A percentile compares a stretch with the other conserved stretches of the same genome.
Evolutionary conservation across 2,113 vertebrate species (phyloP).

Genomic region (Colaptes auratus): DNA sequence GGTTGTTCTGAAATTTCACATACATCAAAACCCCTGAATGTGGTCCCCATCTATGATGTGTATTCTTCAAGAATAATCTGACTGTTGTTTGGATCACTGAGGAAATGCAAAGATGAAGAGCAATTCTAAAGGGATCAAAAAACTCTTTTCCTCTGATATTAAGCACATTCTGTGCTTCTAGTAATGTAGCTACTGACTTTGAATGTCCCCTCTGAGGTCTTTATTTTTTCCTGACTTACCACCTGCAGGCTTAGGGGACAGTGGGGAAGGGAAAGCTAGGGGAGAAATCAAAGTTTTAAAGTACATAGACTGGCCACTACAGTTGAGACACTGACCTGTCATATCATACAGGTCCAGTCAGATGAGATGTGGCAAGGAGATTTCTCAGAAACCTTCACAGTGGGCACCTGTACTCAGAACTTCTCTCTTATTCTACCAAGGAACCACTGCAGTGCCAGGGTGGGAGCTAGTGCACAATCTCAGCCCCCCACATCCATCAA

Average conservation of each 20-base stretch:
- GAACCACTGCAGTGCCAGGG: neutral
- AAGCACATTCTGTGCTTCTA: neutral
- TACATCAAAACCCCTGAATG: neutral
- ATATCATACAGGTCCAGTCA: constrained; percentile 23
- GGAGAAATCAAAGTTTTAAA: neutral
- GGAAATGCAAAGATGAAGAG: neutral
- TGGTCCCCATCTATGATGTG: neutral
- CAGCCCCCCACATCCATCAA: neutral
- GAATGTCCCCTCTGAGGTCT: neutral
- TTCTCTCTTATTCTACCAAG: neutral
- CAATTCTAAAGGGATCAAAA: neutral
- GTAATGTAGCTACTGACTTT: neutral
- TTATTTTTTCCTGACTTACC: neutral
- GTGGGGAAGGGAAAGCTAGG: neutral
- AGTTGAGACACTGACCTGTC: constrained; percentile 9
- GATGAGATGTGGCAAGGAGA: constrained; percentile 23
- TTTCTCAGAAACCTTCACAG: neutral
- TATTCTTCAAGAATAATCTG: neutral
- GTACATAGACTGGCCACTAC: neutral
- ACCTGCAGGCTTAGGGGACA: neutral
- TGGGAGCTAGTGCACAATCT: neutral
- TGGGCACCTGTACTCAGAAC: neutral
- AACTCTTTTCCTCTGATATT: neutral
- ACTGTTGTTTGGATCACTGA: neutral
- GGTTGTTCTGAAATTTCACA: neutral